Evolutionary conservation across 2,113 vertebrate species (phyloP).

Genomic region (Psilopsiagon aurifrons): DNA sequence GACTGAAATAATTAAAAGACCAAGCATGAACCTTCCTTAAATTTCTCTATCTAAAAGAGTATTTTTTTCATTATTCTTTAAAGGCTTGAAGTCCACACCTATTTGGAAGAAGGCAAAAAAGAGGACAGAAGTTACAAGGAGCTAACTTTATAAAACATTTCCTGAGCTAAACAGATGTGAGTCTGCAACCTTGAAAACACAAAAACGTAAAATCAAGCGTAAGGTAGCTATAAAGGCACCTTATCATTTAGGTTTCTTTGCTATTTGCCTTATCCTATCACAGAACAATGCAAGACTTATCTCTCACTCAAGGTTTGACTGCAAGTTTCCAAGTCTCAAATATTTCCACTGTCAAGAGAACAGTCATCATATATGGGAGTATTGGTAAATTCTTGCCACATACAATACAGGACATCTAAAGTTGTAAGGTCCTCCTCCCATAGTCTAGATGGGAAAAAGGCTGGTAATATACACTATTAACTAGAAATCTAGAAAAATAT

Average conservation of each 20-base stretch:
- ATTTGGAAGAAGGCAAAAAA: neutral
- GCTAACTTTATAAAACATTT: accelerated
- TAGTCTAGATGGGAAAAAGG: neutral
- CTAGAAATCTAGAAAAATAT: neutral
- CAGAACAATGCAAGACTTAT: neutral
- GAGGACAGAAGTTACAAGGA: neutral
- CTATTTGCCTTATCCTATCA: neutral
- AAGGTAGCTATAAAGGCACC: neutral
- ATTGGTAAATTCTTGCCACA: neutral
- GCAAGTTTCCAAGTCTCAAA: neutral
- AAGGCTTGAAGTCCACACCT: neutral
- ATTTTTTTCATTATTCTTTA: neutral
- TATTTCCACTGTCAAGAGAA: neutral
- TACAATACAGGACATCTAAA: neutral
- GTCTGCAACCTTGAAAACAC: neutral
- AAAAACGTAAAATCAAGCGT: neutral
- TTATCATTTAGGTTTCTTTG: neutral
- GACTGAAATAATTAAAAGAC: neutral
- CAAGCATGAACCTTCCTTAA: neutral
- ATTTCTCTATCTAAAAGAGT: neutral
- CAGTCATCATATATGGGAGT: neutral
- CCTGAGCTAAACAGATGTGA: neutral
- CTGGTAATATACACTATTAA: neutral
- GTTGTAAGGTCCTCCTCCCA: neutral
- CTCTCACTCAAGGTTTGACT: neutral